A percentile compares a stretch with the other conserved stretches of the same genome.
Evolutionary conservation across 1,140 invertebrate species (phyloP).

Genomic region (Phenacoccus solenopsis): DNA sequence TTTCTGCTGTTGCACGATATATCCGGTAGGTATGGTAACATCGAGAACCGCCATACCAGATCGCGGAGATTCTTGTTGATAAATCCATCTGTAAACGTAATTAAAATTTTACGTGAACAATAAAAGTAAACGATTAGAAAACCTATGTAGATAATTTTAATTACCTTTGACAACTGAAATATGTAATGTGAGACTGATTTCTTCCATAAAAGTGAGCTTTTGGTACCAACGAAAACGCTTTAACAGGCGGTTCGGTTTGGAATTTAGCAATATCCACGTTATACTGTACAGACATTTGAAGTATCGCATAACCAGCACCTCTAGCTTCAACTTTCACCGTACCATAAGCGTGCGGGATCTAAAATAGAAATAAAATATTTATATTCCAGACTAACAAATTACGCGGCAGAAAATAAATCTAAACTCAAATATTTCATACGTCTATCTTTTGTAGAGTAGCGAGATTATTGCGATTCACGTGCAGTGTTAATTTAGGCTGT

Average conservation of each 20-base stretch:
- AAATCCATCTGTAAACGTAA: constrained; percentile 52
- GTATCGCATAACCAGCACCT: constrained; percentile 79
- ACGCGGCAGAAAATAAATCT: not conserved
- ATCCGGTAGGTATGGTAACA: constrained; percentile 83
- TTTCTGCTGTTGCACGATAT: constrained; percentile 81
- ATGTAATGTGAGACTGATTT: constrained; percentile 85
- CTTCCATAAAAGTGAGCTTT: constrained; percentile 66
- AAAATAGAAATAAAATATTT: constrained; percentile 22
- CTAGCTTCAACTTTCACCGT: constrained; percentile 78
- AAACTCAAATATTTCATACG: constrained; percentile 40
- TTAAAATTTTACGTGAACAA: not conserved
- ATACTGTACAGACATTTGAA: constrained; percentile 89
- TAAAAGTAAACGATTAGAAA: constrained; percentile 13
- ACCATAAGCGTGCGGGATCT: constrained; percentile 85
- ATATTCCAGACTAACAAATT: not conserved
- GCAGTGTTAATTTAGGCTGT: constrained; percentile 46
- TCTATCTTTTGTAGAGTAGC: constrained; percentile 61
- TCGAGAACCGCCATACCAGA: constrained; percentile 90
- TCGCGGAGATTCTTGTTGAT: constrained; percentile 56
- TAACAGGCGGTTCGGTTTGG: constrained; percentile 68
- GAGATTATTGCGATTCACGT: constrained; percentile 60
- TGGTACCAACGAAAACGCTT: constrained; percentile 58
- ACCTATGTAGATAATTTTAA: constrained; percentile 18
- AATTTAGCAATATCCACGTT: constrained; percentile 81
- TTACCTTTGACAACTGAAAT: constrained; percentile 67